Conservation (phyloP, 2,888 invertebrate species). For the Drosophila austrosaltans region DNA sequence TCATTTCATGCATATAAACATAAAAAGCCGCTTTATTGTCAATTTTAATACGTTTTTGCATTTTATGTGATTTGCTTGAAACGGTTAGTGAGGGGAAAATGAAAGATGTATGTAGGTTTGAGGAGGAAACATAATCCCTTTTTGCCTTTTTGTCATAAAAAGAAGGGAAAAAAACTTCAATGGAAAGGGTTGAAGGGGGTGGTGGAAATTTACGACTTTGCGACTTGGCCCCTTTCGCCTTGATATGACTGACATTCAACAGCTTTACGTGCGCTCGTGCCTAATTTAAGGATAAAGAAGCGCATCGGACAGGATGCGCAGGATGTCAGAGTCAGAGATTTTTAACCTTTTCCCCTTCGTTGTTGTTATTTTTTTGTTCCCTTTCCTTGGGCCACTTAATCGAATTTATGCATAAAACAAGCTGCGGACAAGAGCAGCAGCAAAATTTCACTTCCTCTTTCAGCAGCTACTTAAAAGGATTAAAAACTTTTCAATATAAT, state of each 20-base stretch:
- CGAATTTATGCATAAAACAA: constrained; percentile 78
- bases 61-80: constrained; percentile 72
- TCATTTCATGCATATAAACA: constrained; percentile 56
- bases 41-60: constrained; percentile 77
- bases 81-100: constrained; percentile 24
- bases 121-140: constrained; percentile 61
- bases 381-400: constrained; percentile 62
- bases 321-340: constrained; percentile 44
- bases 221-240: constrained; percentile 12
- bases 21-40: constrained; percentile 80
- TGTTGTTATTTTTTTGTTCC: constrained; percentile 12
- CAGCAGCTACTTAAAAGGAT: constrained; percentile 76
- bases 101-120: constrained; percentile 29
- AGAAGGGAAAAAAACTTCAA: constrained; percentile 14
- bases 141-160: constrained; percentile 70
- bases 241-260: constrained; percentile 69
- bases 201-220: constrained; percentile 13
- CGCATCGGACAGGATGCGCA: constrained; percentile 46
- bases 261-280: constrained; percentile 78
- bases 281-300: constrained; percentile 77
- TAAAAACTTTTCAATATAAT: constrained; percentile 73
- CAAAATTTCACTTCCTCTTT: constrained; percentile 24
- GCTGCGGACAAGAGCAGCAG: constrained; percentile 18
- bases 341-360: constrained; percentile 63
- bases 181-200: neutral